Evolutionary conservation across 2,113 vertebrate species (phyloP), one percentile per base, ranked within the genome.

Genomic region (Malurus melanocephalus): DNA sequence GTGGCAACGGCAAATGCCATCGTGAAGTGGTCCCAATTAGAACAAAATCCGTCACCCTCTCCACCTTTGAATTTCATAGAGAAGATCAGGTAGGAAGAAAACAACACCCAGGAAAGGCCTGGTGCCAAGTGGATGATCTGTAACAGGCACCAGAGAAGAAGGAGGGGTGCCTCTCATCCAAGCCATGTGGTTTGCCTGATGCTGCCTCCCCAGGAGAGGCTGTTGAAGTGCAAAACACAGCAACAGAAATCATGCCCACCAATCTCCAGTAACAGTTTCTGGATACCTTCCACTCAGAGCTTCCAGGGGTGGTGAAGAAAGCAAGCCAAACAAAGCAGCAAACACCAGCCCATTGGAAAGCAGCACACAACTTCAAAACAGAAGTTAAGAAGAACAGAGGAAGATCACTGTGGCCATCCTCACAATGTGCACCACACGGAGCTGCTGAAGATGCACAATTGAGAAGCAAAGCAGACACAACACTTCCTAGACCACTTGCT

Each of bases 381-480:
- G 15, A 57, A 76, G 28, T 22, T 6, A 0, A 10, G 22, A 59
- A 80, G 51, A 81, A 61, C 6, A 5, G 6, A 61, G 32, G 57
- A 64, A 21, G 27, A 28, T 38, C 11, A 1, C 22, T 22, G 17
- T 2, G 5, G 10, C 67, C n/a, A 42, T 27, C n/a, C 52, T 68
- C 20, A 13, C 6, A 28, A n/a, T 30, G 20, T 3, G 2, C 2
- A 2, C 46, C 5, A 0, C 48, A 7, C 28, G 32, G n/a, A 60
- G 42, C 52, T 56, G 48, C 28, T 60, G 60, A 49, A 80, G 51
- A 80, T 1, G 7, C 22, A 23, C 16, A 66, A 33, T 20, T 6
- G 24, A 85, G n/a, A 59, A 83, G 52, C 9, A 28, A 82, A 80
- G 55, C 18, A 15, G 23, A 30, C 19, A 21, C 28, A 4, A 45